These are phyloP conservation scores for Alauda arvensis DNA, from an alignment of 2,797 vertebrate genomes.

Conservation along the genomic window DNA sequence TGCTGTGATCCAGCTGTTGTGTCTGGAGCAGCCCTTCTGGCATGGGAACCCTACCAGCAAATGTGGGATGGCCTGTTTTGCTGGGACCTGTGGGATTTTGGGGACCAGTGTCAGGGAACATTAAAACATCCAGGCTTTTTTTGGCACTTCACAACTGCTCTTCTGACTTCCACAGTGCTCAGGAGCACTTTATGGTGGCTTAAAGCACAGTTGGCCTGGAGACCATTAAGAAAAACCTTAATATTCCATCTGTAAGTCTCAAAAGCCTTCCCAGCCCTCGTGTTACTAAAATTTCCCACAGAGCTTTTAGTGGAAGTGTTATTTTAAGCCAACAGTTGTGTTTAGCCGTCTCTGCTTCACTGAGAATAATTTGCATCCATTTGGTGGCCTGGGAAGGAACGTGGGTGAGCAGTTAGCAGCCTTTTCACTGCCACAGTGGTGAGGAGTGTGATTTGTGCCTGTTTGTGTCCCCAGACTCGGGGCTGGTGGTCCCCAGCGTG, in stretches of 20 bases:
- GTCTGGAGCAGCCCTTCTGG: background rate
- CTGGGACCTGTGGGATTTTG: background rate
- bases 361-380: background rate
- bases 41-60: background rate
- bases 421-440: accelerated
- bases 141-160: background rate
- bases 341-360: background rate
- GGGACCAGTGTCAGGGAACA: background rate
- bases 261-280: background rate
- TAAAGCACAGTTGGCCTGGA: background rate
- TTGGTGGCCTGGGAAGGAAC: background rate
- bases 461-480: constrained; percentile 69
- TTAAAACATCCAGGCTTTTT: background rate
- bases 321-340: background rate
- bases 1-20: background rate
- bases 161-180: background rate
- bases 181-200: background rate
- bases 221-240: background rate
- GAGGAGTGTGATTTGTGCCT: constrained; percentile 8
- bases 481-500: constrained; percentile 92
- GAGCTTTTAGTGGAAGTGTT: background rate
- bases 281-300: background rate
- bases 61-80: background rate
- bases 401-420: background rate
- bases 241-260: background rate